These are phyloP conservation scores for Venustaconcha ellipsiformis DNA, from an alignment of 1,140 invertebrate species.

Conservation along the genomic window DNA sequence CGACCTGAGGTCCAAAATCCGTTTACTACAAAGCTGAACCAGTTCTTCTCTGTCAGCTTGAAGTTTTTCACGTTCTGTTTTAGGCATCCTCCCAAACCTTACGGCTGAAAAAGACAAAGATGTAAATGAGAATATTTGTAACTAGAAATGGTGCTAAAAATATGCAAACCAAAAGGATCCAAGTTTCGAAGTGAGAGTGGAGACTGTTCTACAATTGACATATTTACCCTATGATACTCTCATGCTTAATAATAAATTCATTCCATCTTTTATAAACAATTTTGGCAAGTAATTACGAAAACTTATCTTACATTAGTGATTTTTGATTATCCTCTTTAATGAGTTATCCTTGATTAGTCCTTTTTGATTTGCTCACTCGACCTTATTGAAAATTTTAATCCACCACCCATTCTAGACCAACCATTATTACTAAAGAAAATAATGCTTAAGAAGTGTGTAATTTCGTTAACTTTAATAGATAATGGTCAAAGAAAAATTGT, in stretches of 20 bases:
- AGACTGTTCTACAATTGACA: neutral
- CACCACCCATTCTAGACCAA: too few relatives aligned
- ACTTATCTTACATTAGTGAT: too few relatives aligned
- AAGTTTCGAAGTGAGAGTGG: neutral
- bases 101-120: conserved; percentile 83
- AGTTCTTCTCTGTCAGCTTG: conserved; percentile 75
- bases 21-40: conserved; percentile 32
- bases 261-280: too few relatives aligned
- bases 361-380: too few relatives aligned
- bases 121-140: neutral
- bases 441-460: too few relatives aligned
- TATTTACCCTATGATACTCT: neutral
- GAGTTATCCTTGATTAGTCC: too few relatives aligned
- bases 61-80: conserved; percentile 98
- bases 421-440: too few relatives aligned
- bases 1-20: conserved; percentile 51
- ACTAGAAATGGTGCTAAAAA: neutral
- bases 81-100: conserved; percentile 98
- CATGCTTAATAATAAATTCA: neutral
- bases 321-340: too few relatives aligned
- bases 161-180: neutral
- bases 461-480: too few relatives aligned
- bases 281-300: too few relatives aligned
- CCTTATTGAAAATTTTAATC: too few relatives aligned
- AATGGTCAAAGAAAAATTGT: too few relatives aligned